Evolutionary conservation across 1,140 invertebrate species (phyloP).

Genomic region (Zaprionus capensis): DNA sequence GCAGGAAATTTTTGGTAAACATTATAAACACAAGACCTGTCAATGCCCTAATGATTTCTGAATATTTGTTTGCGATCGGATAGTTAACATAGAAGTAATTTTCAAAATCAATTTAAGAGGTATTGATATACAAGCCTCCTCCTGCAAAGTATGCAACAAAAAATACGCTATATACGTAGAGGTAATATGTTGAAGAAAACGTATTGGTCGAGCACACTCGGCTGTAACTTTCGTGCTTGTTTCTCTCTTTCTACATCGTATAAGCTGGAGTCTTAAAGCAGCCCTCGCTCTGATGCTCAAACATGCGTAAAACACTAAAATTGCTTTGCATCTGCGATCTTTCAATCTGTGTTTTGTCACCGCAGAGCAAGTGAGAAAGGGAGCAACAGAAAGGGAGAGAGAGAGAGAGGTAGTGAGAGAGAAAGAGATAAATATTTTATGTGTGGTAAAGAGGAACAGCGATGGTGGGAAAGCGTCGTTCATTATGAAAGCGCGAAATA

Average conservation of each 20-base stretch:
- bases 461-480: constrained; percentile 25
- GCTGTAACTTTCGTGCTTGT: too few relatives aligned
- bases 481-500: constrained; percentile 61
- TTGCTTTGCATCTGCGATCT: constrained; percentile 30
- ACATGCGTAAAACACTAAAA: constrained; percentile 10
- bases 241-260: neutral
- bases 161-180: too few relatives aligned
- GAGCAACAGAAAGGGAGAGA: neutral
- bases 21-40: too few relatives aligned
- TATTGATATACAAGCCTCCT: too few relatives aligned
- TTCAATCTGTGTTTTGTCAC: constrained; percentile 39
- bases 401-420: neutral
- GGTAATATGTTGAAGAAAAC: too few relatives aligned
- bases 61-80: too few relatives aligned
- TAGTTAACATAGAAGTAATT: too few relatives aligned
- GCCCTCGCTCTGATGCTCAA: neutral
- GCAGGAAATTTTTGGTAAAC: too few relatives aligned
- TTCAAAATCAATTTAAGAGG: too few relatives aligned
- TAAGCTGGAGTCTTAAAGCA: neutral
- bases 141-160: too few relatives aligned
- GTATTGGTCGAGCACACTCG: too few relatives aligned
- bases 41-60: too few relatives aligned
- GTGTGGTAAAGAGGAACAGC: neutral
- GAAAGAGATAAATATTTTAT: neutral
- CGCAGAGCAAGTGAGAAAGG: neutral